A percentile compares a stretch with the other conserved stretches of the same genome.
Evolutionary conservation across 1,140 invertebrate genomes (phyloP).

Genomic region (Drosophila repletoides): DNA sequence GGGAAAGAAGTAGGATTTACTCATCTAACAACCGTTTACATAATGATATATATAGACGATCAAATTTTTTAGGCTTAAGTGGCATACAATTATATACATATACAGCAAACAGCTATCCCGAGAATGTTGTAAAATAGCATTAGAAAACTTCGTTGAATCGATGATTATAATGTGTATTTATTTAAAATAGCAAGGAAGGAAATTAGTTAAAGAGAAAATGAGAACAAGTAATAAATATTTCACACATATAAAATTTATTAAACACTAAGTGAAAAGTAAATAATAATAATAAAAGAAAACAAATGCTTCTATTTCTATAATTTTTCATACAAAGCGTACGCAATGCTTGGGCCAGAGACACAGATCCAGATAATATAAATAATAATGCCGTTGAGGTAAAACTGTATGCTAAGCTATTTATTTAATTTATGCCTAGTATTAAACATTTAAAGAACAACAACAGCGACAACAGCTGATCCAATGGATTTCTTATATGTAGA

Average conservation of each 20-base stretch:
- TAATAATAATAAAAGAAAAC: neutral
- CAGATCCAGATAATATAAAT: slow-evolving; percentile 60
- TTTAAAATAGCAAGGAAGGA: slow-evolving; percentile 22
- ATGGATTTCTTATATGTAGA: slow-evolving; percentile 71
- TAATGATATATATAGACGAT: slow-evolving; percentile 62
- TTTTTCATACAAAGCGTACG: slow-evolving; percentile 59
- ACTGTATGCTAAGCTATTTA: slow-evolving; percentile 77
- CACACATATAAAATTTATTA: slow-evolving; percentile 52
- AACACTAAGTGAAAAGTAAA: slow-evolving; percentile 50
- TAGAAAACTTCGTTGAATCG: slow-evolving; percentile 31
- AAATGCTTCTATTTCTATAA: slow-evolving; percentile 55
- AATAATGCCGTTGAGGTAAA: slow-evolving; percentile 67
- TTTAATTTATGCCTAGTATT: slow-evolving; percentile 79
- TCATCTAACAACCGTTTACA: slow-evolving; percentile 50
- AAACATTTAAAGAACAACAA: slow-evolving; percentile 41
- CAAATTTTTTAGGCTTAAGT: slow-evolving; percentile 71
- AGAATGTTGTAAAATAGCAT: slow-evolving; percentile 70
- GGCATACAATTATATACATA: slow-evolving; percentile 56
- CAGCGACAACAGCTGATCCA: slow-evolving; percentile 56
- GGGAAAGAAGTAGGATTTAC: slow-evolving; percentile 16
- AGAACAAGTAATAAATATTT: slow-evolving; percentile 9
- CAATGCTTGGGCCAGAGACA: slow-evolving; percentile 49
- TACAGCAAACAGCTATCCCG: slow-evolving; percentile 31
- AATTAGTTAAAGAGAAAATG: slow-evolving; percentile 14
- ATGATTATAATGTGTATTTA: slow-evolving; percentile 52